phyloP scores from a whole-genome alignment of 2,888 invertebrate genomes.

The Gastracanthus pulcherrimus region DNA sequence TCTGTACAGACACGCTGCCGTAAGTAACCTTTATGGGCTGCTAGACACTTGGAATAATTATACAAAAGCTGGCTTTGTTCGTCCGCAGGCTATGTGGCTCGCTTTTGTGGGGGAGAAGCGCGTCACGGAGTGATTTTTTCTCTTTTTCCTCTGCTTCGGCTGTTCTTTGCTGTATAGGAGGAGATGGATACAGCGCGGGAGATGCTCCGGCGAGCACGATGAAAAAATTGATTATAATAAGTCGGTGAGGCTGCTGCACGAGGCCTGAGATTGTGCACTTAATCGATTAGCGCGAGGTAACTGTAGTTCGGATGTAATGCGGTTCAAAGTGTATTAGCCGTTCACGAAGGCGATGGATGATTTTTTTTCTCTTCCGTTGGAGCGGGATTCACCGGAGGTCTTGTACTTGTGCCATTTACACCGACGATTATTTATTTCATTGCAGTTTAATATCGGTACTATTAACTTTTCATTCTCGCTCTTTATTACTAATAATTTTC shows the following conservation, averaged over 20 bases:
- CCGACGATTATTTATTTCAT: background rate
- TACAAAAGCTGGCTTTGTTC: conserved; percentile 44
- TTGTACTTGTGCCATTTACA: conserved; percentile 4
- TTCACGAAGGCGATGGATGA: conserved; percentile 2
- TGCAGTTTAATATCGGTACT: too few species aligned
- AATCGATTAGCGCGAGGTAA: conserved; percentile 49
- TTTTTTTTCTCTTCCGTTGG: background rate
- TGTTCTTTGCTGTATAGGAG: too few species aligned
- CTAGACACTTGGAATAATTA: conserved; percentile 52
- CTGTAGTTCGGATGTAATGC: conserved; percentile 34
- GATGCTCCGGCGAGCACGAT: background rate
- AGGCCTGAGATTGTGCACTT: conserved; percentile 27
- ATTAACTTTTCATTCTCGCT: too few species aligned
- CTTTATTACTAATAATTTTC: too few species aligned
- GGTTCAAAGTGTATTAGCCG: conserved; percentile 5
- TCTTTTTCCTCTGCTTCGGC: too few species aligned
- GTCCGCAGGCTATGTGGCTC: background rate
- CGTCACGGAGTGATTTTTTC: conserved; percentile 1
- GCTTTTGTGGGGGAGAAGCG: background rate
- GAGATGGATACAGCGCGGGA: background rate
- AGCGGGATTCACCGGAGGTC: background rate
- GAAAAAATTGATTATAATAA: conserved; percentile 37
- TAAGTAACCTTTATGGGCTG: conserved; percentile 32
- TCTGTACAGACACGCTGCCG: background rate
- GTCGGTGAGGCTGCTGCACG: conserved; percentile 24